Percentiles rank a stretch among this genome's conserved stretches.
Conservation (phyloP, 2,888 invertebrate species). For the Abrostola tripartita region DNA sequence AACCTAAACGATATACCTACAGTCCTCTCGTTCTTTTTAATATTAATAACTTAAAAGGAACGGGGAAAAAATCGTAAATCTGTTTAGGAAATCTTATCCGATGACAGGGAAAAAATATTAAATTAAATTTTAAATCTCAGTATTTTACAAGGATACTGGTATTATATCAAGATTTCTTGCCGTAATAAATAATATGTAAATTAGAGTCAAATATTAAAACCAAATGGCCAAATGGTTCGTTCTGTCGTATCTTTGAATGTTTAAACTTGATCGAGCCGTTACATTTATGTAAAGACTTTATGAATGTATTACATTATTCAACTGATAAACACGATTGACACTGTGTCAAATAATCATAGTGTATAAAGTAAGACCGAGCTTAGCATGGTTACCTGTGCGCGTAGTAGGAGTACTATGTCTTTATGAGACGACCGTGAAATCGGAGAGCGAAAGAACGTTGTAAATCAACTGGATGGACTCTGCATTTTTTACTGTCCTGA, state of each 20-base stretch:
- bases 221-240: slow-evolving; percentile 14
- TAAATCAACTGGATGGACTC: slow-evolving; percentile 71
- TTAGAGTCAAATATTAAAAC: slow-evolving; percentile 25
- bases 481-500: slow-evolving; percentile 68
- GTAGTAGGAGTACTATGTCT: slow-evolving; percentile 46
- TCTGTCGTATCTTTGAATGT: slow-evolving; percentile 16
- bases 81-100: slow-evolving; percentile 48
- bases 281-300: slow-evolving; percentile 21
- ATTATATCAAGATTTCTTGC: slow-evolving; percentile 28
- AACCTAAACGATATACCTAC: slow-evolving; percentile 43
- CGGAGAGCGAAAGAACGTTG: slow-evolving; percentile 67
- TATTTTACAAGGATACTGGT: slow-evolving; percentile 24
- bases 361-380: slow-evolving; percentile 12
- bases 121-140: slow-evolving; percentile 26
- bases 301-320: slow-evolving; percentile 10
- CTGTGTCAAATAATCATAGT: slow-evolving; percentile 26
- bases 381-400: slow-evolving; percentile 32
- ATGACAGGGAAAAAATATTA: slow-evolving; percentile 40
- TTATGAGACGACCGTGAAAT: slow-evolving; percentile 68
- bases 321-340: slow-evolving; percentile 14
- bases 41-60: slow-evolving; percentile 38
- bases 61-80: slow-evolving; percentile 32
- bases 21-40: slow-evolving; percentile 21
- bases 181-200: slow-evolving; percentile 37
- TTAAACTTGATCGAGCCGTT: slow-evolving; percentile 10